Evolutionary conservation across 2,888 invertebrate genomes (phyloP), one percentile per base, ranked within the genome.

Genomic region (Glaucopsyche alexis): DNA sequence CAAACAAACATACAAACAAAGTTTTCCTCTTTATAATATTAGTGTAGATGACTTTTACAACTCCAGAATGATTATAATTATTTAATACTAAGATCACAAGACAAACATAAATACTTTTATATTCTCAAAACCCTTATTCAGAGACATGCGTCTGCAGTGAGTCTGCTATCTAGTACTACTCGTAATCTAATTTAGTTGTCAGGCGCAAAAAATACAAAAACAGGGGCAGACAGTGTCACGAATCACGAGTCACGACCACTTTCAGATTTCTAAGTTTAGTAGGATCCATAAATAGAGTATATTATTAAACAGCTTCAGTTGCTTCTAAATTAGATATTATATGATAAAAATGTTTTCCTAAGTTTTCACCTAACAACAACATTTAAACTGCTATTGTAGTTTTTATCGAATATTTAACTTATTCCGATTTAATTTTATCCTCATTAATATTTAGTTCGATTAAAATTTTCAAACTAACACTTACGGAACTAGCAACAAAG

Each of bases 261-360:
- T 66, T 66, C 66, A 66, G 66, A 40, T 66, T 66, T 42, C 42
- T 42, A 66, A 66, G 66, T 66, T 66, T 66, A 66, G 66, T 66
- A 16, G 42, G 42, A 16, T 66, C 42, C 29, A 40, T 42, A 66
- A 45, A 42, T n/a, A 40, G 40, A 19, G n/a, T n/a, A 6, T 8
- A n/a, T 42, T 66, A 40, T 65, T 40, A n/a, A 66, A n/a, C 42
- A 14, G 66, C n/a, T 14, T 65, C 14, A 42, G n/a, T 40, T 2
- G 38, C 29, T 8, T 66, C 9, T 16, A 66, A 66, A 66, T 40
- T 38, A 65, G 38, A 13, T 5, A 5, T 38, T 65, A 38, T 13
- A 11, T 40, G 42, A 38, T 40, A 50, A 52, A 52, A 52, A 52
- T 14, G n/a, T 65, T 65, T 42, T 42, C n/a, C 7, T 13, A 65